Evolutionary conservation across 1,140 invertebrate genomes (phyloP), one percentile per base, ranked within the genome.

Genomic region (Listronotus oregonensis): DNA sequence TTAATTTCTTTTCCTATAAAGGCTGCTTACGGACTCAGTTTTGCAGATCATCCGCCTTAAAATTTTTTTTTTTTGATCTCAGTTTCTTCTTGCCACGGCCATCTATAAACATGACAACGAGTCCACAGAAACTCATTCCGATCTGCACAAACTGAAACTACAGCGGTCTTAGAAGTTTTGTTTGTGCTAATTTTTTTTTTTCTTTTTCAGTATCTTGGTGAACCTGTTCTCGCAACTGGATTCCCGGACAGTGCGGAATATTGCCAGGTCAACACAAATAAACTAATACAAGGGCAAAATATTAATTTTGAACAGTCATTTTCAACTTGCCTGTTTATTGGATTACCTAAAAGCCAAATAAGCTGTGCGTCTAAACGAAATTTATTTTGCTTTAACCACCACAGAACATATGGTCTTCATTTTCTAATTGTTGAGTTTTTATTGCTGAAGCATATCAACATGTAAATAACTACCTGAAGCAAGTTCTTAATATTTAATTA

Each of bases 191-290:
- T 27, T 39, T n/a, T 50, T 14, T 61, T 17, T 6, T 71, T 52
- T n/a, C n/a, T 70, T 52, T 71, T 75, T 70, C 73, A 79, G 77
- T 77, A 74, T 71, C 71, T 79, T 74, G 77, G 77, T 74, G 77
- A 78, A 75, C 73, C 72, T 67, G 76, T 79, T 50, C 73, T 77
- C 71, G 74, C 90, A 91, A 92, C 91, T 95, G 93, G 93, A 95
- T 92, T 95, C 95, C 91, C 90, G 88, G 92, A 93, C 86, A 93
- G 91, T 84, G 91, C 90, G 86, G 92, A 95, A 86, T 94, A 94
- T 86, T 96, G 94, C 89, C 92, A 95, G 87, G 93, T 83, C 92
- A 94, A 90, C 92, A 94, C 90, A 93, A 94, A 92, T 93, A 93
- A 89, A 89, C 77, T 79, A 77, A 71, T 69, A 74, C 12, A 39